These are phyloP conservation scores for Dexiosoma caninum DNA, from an alignment of 2,888 invertebrate genomes.

Conservation along the genomic window DNA sequence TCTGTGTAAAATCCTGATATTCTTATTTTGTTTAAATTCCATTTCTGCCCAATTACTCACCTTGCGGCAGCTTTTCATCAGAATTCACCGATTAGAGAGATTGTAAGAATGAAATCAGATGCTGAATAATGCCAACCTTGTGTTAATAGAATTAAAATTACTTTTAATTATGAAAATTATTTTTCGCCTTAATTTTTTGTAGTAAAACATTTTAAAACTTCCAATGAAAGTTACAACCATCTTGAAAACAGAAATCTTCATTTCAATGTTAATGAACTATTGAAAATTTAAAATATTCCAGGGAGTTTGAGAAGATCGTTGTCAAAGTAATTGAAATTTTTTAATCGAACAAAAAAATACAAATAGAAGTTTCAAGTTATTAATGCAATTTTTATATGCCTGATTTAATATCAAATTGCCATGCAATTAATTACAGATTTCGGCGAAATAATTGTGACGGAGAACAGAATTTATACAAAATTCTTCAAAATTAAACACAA, in stretches of 20 bases:
- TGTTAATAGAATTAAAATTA: conserved; percentile 2
- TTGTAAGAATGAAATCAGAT: neutral
- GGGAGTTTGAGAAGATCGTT: neutral
- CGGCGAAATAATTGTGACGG: conserved; percentile 31
- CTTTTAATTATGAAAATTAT: neutral
- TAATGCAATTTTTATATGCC: conserved; percentile 34
- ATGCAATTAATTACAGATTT: conserved; percentile 49
- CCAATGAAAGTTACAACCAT: neutral
- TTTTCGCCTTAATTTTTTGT: neutral
- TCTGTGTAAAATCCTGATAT: neutral
- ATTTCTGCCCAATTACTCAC: neutral
- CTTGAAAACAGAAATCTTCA: neutral
- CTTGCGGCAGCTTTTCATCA: neutral
- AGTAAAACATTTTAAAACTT: neutral
- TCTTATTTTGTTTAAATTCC: neutral
- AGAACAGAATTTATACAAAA: neutral
- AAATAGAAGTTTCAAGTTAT: neutral
- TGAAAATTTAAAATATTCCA: neutral
- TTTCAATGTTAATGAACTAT: neutral
- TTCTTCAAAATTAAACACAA: neutral
- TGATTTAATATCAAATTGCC: conserved; percentile 44
- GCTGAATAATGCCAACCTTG: neutral
- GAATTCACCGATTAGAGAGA: neutral
- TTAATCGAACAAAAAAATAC: neutral
- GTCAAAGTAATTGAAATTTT: neutral